Evolutionary conservation across 2,797 vertebrate genomes (phyloP).

Genomic region (Carapus acus): DNA sequence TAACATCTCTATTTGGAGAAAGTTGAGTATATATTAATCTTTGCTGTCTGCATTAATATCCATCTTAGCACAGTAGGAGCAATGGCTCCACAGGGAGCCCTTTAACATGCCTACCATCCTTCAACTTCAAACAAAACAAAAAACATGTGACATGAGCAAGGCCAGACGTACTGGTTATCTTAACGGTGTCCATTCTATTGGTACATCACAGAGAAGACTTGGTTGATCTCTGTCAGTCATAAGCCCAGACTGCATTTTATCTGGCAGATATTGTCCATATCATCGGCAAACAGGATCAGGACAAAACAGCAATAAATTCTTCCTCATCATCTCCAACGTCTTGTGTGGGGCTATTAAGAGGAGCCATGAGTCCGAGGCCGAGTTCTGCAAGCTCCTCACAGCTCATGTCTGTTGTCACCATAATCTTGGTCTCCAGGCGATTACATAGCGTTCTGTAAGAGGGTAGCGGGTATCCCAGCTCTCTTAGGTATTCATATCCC

Average conservation of each 20-base stretch:
- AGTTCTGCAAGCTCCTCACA: constrained; percentile 75
- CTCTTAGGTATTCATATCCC: constrained; percentile 76
- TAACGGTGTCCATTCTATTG: too few relatives aligned
- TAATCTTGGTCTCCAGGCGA: constrained; percentile 76
- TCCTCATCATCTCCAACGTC: constrained; percentile 57
- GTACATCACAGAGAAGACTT: too few relatives aligned
- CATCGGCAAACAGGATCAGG: constrained; percentile 47
- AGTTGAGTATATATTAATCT: too few relatives aligned
- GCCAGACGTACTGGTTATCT: too few relatives aligned
- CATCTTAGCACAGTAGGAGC: too few relatives aligned
- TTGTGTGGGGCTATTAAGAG: constrained; percentile 67
- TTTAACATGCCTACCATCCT: too few relatives aligned
- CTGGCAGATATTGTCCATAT: constrained; percentile 2
- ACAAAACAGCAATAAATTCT: constrained; percentile 71
- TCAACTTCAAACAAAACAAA: too few relatives aligned
- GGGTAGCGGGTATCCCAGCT: constrained; percentile 76
- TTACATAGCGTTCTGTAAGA: constrained; percentile 80
- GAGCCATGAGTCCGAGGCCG: constrained; percentile 71
- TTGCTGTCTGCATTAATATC: too few relatives aligned
- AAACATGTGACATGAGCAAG: too few relatives aligned
- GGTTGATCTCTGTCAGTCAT: constrained; percentile 5
- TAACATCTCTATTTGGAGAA: too few relatives aligned
- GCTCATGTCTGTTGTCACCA: constrained; percentile 73
- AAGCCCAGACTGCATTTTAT: constrained; percentile 1
- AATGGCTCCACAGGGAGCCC: too few relatives aligned